Evolutionary conservation across 2,888 invertebrate genomes (phyloP).

Genomic region (Erynnis tages): DNA sequence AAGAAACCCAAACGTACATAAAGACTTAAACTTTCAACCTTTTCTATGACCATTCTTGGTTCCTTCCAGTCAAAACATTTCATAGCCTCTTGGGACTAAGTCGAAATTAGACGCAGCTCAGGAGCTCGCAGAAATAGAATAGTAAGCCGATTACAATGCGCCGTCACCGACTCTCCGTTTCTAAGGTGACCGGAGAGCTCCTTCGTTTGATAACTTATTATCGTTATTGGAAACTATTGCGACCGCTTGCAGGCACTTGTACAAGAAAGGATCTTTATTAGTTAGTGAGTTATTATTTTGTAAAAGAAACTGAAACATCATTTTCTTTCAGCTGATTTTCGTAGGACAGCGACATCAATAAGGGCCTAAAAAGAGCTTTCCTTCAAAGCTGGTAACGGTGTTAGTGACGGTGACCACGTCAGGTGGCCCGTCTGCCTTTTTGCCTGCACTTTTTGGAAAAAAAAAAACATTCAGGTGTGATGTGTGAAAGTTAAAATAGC

Average conservation of each 20-base stretch:
- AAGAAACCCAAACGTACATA: no score
- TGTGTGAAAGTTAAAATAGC: no score
- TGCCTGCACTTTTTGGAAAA: no score
- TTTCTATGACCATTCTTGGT: conserved; percentile 25
- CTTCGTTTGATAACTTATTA: conserved; percentile 30
- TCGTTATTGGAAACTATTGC: conserved; percentile 26
- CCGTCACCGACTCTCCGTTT: conserved; percentile 34
- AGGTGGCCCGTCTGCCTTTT: no score
- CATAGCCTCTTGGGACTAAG: conserved; percentile 38
- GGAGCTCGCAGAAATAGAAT: conserved; percentile 42
- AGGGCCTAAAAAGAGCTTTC: no score
- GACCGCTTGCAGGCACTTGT: neutral
- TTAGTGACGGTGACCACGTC: no score
- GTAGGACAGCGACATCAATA: no score
- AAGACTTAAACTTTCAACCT: conserved; percentile 18
- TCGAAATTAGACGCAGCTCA: conserved; percentile 48
- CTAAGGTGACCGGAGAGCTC: conserved; percentile 31
- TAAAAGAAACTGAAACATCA: no score
- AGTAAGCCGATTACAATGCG: conserved; percentile 56
- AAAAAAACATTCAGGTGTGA: no score
- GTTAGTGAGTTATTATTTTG: neutral
- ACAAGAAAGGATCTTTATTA: neutral
- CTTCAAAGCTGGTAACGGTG: no score
- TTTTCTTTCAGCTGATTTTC: no score
- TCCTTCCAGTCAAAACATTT: conserved; percentile 37